Evolutionary conservation across 2,113 vertebrate genomes (phyloP), one percentile per base, ranked within the genome.

Genomic region (Siniperca knerii): DNA sequence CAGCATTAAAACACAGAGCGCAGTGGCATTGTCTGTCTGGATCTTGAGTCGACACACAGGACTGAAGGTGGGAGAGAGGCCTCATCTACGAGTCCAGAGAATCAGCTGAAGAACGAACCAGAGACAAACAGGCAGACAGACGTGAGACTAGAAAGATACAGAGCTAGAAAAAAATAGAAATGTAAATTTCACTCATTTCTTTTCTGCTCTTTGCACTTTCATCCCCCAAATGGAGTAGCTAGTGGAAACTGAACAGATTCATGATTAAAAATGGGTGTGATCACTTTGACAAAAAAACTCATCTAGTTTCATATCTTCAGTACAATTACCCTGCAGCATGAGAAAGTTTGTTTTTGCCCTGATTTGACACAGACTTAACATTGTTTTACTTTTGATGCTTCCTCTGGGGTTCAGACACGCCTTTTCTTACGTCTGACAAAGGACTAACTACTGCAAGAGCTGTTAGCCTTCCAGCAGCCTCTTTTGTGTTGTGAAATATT

Each of bases 41-140:
- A 86, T 84, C 58, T 87, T 13, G 67, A 84, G 78, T 75, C 35
- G 46, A 93, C 79, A 86, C 82, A 75, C 50, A 3, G 66, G 54
- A 48, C 61, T 78, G 85, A 67, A 80, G 64, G 67, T 44, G 18
- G 35, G 57, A 50, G 46, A 58, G 58, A 11, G 33, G 58, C 48
- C 23, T 82, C 83, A n/a, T 91, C 90, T 96, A 96, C 0, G 95
- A 96, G 65, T 96, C 95, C 85, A 95, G 64, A 70, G 94, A 92
- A n/a, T 95, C 94, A 81, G 79, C 95, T 96, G 87, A 60, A 83
- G 42, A 42, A 46, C 6, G 9, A 60, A 88, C 6, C 7, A n/a
- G 37, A 84, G 40, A 79, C 37, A 86, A 33, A 84, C 21, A 81
- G 46, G n/a, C 0, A 74, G 46, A 58, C 10, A 68, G 35, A 50